Conservation (phyloP, 2,888 invertebrate genomes). For the Parnassius smintheus region DNA sequence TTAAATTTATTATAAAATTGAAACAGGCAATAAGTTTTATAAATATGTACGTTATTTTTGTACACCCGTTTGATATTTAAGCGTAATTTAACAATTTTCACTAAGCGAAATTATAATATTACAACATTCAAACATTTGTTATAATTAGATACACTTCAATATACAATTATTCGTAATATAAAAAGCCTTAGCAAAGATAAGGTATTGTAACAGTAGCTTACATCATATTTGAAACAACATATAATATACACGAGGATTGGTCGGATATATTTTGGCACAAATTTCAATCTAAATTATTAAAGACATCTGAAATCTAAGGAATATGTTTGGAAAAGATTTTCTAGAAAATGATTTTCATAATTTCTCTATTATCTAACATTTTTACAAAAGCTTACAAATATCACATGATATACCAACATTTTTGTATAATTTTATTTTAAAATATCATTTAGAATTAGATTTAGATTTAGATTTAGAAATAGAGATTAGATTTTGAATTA, state of each 20-base stretch:
- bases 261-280: slow-evolving; percentile 12
- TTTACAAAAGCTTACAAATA: slow-evolving; percentile 1
- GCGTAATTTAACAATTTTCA: too few relatives aligned
- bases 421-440: too few relatives aligned
- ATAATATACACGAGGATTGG: not conserved
- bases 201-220: not conserved
- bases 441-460: too few relatives aligned
- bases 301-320: not conserved
- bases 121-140: too few relatives aligned
- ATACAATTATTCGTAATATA: not conserved
- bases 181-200: not conserved
- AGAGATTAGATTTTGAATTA: too few relatives aligned
- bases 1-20: too few relatives aligned
- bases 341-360: not conserved
- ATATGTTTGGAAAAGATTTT: not conserved
- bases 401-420: not conserved
- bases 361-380: not conserved
- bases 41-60: too few relatives aligned
- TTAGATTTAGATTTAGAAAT: too few relatives aligned
- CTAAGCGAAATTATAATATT: too few relatives aligned
- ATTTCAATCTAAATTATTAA: not conserved
- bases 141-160: not conserved
- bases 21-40: too few relatives aligned
- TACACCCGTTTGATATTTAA: too few relatives aligned
- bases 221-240: not conserved